A percentile compares a stretch with the other conserved stretches of the same genome.
These are phyloP conservation scores for Zaprionus lachaisei DNA, from an alignment of 1,140 invertebrate species.

Conservation along the genomic window DNA sequence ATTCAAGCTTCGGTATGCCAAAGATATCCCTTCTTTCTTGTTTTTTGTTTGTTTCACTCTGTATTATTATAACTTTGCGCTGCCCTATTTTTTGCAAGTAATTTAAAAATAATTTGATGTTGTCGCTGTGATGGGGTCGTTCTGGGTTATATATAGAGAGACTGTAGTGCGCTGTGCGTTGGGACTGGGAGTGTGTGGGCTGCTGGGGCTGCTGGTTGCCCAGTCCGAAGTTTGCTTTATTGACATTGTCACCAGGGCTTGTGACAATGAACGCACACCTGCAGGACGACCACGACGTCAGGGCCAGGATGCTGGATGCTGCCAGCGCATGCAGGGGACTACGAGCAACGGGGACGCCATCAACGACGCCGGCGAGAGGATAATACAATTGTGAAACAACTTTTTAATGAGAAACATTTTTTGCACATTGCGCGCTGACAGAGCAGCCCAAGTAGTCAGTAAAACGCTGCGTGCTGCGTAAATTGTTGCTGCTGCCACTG, in stretches of 20 bases:
- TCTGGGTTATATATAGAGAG: not conserved
- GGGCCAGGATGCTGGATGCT: slow-evolving; percentile 4
- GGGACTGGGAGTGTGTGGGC: slow-evolving; percentile 8
- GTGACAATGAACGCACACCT: slow-evolving; percentile 67
- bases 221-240: slow-evolving; percentile 71
- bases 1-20: not conserved
- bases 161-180: not conserved
- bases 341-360: not conserved
- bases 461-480: slow-evolving; percentile 22
- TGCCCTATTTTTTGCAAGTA: slow-evolving; percentile 71
- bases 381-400: slow-evolving; percentile 80
- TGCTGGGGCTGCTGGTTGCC: slow-evolving; percentile 5
- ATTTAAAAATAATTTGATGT: slow-evolving; percentile 78
- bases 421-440: slow-evolving; percentile 67
- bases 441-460: slow-evolving; percentile 12
- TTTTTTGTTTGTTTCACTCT: slow-evolving; percentile 35
- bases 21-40: not conserved
- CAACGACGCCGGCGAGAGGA: slow-evolving; percentile 48
- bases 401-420: slow-evolving; percentile 81
- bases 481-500: slow-evolving; percentile 25
- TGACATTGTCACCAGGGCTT: slow-evolving; percentile 73
- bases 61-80: slow-evolving; percentile 56
- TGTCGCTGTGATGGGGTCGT: slow-evolving; percentile 15
- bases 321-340: too few species aligned
- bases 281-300: slow-evolving; percentile 24